Conservation (phyloP, 2,113 vertebrate genomes). For the Panurus biarmicus region DNA sequence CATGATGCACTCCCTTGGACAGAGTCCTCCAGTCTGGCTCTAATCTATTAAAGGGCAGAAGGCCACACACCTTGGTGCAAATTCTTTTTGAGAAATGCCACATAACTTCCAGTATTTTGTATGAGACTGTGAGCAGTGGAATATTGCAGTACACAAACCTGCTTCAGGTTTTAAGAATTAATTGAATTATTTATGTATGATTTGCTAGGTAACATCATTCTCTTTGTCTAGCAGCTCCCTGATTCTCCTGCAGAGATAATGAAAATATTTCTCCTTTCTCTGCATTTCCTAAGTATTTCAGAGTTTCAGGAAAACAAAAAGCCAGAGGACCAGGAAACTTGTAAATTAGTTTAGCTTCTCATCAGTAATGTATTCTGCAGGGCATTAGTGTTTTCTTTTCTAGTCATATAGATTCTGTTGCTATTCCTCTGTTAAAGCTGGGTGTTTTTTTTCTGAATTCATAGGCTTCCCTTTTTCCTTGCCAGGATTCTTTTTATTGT, state of each 20-base stretch:
- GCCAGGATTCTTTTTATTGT: not conserved
- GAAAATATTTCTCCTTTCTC: not conserved
- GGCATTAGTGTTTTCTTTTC: not conserved
- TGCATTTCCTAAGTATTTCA: not conserved
- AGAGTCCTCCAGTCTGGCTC: not conserved
- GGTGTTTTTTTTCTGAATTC: not conserved
- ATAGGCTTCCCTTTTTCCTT: not conserved
- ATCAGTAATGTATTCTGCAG: not conserved
- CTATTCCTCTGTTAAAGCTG: not conserved
- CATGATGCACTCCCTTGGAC: not conserved
- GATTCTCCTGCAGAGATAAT: not conserved
- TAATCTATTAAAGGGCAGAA: not conserved
- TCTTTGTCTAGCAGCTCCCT: not conserved
- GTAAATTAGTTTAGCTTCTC: not conserved
- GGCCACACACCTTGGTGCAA: not conserved
- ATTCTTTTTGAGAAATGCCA: not conserved
- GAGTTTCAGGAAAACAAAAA: not conserved
- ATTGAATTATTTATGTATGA: not conserved
- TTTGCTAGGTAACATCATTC: not conserved
- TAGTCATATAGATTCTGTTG: not conserved
- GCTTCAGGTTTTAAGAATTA: not conserved
- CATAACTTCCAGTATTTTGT: not conserved
- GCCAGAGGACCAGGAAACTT: not conserved
- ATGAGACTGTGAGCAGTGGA: not conserved
- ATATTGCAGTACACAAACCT: not conserved